Base-by-base conservation (phyloP, 2,888 invertebrate genomes). In the Eueremaeus valkanovi region DNA sequence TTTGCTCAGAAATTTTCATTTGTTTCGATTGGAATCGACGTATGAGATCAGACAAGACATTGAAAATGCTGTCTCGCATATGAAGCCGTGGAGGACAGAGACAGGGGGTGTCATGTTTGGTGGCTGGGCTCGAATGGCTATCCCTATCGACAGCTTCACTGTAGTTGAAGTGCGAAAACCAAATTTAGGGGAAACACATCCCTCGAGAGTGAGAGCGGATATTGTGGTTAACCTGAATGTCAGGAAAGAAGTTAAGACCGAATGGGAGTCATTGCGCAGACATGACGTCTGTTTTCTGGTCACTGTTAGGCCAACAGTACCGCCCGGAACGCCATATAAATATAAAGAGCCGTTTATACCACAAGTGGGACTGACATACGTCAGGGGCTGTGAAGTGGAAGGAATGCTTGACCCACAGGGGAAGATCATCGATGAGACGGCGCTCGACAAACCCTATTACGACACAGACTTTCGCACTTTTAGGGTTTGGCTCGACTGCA, bases 81-180 rank as follows among this genome's bases (percentile, higher is more conserved):
- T 99, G 83, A 90, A 95, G 81, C 99, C 99, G 73, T 97, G 97
- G 93, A 88, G 88, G 83, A 86, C 94, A 0, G 97, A 96, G 86
- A 93, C 95, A 82, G 89, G 87, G 0, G 88, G 88, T 73, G 89
- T 90, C 0, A 90, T 92, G 81, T 99, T 95, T 85, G 96, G 96
- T 18, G 99, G 99, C 1, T 99, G 99, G 98, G 97, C 98, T 0
- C 87, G 98, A 78, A 99, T 99, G 98, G 98, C 98, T 0, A 91
- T 96, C 80, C 94, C 96, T 0, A 91, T 99, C 75, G 88, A 90
- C 11, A 90, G 90, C 77, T 98, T 99, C 84, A 91, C 92, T 2
- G 93, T 98, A 0, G 93, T 97, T 0, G 97, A 98, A 85, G 95
- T 96, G 11, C 90, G 92, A 0, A 86, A 86, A 81, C 87, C 88